Evolutionary conservation across 2,113 vertebrate genomes (phyloP).

Genomic region (Oncorhynchus keta): DNA sequence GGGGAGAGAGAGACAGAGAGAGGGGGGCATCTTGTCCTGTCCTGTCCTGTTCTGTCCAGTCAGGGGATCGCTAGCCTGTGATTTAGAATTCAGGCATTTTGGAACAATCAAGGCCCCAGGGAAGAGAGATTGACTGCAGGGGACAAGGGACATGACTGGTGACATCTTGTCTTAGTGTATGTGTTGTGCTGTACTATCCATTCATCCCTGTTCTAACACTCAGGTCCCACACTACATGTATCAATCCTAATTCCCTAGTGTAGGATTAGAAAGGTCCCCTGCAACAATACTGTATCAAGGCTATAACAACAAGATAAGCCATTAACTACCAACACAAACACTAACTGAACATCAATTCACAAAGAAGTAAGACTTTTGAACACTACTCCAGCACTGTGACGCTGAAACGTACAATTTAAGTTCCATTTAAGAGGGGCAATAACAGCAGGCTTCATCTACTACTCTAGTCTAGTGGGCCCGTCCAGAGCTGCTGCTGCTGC

Average conservation of each 20-base stretch:
- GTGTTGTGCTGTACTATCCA: neutral
- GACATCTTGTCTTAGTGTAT: conserved; percentile 12
- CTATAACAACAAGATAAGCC: no score
- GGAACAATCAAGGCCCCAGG: conserved; percentile 8
- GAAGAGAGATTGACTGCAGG: neutral
- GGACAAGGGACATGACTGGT: conserved; percentile 11
- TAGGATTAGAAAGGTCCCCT: no score
- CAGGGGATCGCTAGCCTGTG: neutral
- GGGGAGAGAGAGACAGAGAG: neutral
- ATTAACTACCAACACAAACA: no score
- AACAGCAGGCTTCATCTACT: neutral
- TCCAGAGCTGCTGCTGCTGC: conserved; percentile 14
- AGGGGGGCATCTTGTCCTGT: neutral
- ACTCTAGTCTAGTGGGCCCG: neutral
- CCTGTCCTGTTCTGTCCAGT: conserved; percentile 2
- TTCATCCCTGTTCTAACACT: neutral
- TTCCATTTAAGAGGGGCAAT: neutral
- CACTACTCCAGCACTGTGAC: neutral
- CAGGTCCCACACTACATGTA: neutral
- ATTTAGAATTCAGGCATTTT: conserved; percentile 16
- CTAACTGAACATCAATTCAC: no score
- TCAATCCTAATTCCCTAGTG: no score
- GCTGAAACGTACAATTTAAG: neutral
- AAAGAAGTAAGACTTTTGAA: no score
- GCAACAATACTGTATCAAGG: no score